Conservation (phyloP, 2,797 vertebrate species). For the Rhinoraja longicauda region DNA sequence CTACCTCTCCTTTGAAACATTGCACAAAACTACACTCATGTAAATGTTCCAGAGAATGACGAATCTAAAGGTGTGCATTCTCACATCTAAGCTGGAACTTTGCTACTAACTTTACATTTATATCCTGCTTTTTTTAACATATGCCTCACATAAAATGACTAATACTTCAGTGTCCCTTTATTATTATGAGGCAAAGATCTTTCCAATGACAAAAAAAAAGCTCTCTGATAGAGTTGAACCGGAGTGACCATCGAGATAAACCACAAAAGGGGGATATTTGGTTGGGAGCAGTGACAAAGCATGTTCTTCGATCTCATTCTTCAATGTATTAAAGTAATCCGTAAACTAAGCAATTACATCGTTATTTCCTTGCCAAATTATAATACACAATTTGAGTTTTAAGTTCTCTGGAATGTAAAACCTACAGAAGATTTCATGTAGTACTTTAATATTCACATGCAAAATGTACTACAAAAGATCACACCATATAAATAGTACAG, state of each 20-base stretch:
- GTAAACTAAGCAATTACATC: background rate
- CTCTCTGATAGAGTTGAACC: too few relatives aligned
- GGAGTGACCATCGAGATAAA: too few relatives aligned
- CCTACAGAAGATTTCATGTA: background rate
- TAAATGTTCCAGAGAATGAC: background rate
- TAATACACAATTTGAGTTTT: background rate
- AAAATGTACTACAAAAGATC: background rate
- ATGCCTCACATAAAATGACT: too few relatives aligned
- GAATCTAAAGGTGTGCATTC: background rate
- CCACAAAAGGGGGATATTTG: too few relatives aligned
- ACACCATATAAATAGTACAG: background rate
- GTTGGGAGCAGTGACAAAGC: too few relatives aligned
- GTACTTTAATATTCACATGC: background rate
- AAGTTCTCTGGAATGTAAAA: background rate
- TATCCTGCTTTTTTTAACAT: background rate
- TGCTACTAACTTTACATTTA: background rate
- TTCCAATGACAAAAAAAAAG: too few relatives aligned
- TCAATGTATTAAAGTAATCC: background rate
- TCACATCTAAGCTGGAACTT: background rate
- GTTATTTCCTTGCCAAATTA: background rate
- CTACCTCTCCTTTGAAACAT: background rate
- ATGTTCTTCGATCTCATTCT: background rate
- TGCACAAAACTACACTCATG: background rate
- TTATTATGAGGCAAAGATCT: too few relatives aligned
- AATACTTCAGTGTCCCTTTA: too few relatives aligned